Conservation (phyloP, 2,797 vertebrate species). For the Poeciliopsis infans region DNA sequence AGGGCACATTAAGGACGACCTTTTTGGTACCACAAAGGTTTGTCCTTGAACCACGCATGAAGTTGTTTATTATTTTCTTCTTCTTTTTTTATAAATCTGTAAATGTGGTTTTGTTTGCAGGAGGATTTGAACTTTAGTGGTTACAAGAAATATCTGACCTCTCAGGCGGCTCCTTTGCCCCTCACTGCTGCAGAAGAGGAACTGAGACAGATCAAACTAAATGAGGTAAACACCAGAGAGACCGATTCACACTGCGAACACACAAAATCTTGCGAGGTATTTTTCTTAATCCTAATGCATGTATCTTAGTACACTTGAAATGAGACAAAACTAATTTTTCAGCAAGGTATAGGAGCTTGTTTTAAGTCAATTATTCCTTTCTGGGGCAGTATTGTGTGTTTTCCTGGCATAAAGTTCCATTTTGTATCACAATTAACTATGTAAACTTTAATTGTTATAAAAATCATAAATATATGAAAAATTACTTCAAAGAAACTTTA, state of each 20-base stretch:
- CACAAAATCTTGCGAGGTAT: no score
- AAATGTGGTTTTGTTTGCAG: slow-evolving; percentile 69
- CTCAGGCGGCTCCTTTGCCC: slow-evolving; percentile 89
- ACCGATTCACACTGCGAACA: background rate
- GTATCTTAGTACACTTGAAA: no score
- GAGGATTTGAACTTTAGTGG: slow-evolving; percentile 92
- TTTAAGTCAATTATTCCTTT: no score
- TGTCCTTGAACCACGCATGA: slow-evolving; percentile 9
- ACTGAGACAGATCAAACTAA: slow-evolving; percentile 93
- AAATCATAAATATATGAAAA: no score
- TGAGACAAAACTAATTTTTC: no score
- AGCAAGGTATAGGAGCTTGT: no score
- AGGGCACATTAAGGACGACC: slow-evolving; percentile 95
- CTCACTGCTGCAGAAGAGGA: slow-evolving; percentile 96
- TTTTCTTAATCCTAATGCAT: no score
- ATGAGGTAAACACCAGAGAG: slow-evolving; percentile 80
- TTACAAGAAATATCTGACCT: slow-evolving; percentile 89
- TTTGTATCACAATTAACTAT: no score
- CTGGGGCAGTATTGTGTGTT: no score
- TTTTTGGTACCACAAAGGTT: slow-evolving; percentile 93
- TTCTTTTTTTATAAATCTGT: background rate
- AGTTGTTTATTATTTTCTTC: background rate
- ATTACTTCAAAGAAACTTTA: no score
- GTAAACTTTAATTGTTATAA: no score
- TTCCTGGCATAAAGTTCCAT: no score